phyloP scores from a whole-genome alignment of 2,113 vertebrate genomes.

The Apteryx mantelli region DNA sequence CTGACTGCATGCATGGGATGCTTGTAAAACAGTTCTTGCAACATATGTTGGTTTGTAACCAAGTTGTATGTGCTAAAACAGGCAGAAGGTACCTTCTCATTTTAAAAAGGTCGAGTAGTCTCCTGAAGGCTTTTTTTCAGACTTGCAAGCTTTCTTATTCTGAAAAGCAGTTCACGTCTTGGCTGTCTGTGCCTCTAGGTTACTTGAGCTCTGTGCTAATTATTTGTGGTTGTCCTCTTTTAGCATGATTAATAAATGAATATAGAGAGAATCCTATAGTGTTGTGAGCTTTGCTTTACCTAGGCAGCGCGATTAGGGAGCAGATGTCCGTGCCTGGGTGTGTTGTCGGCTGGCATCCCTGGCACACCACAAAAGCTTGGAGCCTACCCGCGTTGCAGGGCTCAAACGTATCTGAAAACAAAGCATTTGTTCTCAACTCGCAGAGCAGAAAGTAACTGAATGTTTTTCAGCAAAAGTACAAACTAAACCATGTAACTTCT shows the following conservation, averaged over 20 bases:
- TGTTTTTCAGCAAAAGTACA: neutral
- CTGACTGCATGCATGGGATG: neutral
- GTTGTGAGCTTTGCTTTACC: rapidly evolving
- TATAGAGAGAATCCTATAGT: rapidly evolving
- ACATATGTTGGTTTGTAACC: neutral
- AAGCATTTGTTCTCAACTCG: neutral
- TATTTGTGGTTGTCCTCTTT: neutral
- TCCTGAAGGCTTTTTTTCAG: neutral
- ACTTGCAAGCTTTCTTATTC: neutral
- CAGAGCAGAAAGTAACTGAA: neutral
- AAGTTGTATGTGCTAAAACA: neutral
- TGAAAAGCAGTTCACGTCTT: neutral
- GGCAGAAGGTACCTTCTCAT: neutral
- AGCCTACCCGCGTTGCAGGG: neutral
- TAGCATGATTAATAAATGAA: rapidly evolving
- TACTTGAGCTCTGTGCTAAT: neutral
- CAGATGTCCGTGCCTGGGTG: neutral
- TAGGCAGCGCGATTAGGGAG: rapidly evolving
- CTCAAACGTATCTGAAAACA: neutral
- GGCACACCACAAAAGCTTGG: neutral
- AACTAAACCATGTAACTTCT: neutral
- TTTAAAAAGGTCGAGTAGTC: neutral
- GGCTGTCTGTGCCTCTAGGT: neutral
- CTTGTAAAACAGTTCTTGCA: neutral
- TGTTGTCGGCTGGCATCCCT: neutral